These are phyloP conservation scores for Erebia epiphron DNA, from an alignment of 2,888 invertebrate species.

Conservation along the genomic window DNA sequence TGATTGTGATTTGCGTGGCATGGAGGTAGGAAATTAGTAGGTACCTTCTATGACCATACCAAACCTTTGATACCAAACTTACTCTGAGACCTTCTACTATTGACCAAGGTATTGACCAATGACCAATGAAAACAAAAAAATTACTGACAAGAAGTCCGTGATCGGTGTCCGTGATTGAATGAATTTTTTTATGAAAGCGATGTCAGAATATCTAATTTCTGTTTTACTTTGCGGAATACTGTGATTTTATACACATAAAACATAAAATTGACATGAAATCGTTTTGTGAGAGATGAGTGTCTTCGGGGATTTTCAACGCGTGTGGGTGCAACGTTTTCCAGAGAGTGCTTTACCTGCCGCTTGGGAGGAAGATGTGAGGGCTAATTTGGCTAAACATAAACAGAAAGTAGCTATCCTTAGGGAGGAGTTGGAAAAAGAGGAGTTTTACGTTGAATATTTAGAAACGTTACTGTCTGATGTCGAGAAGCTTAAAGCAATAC, in stretches of 20 bases:
- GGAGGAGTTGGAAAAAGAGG: conserved; percentile 94
- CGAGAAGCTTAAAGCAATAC: conserved; percentile 88
- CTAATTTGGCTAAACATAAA: conserved; percentile 94
- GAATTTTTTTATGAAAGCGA: conserved; percentile 54
- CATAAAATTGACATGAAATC: conserved; percentile 80
- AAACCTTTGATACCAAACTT: no score
- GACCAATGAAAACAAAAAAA: no score
- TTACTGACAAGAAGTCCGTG: neutral
- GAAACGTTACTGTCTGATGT: conserved; percentile 93
- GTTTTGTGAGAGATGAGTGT: conserved; percentile 89
- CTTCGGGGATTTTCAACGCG: conserved; percentile 94
- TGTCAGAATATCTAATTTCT: conserved; percentile 59
- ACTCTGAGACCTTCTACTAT: no score
- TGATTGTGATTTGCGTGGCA: no score
- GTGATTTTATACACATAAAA: conserved; percentile 58
- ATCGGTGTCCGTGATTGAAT: no score
- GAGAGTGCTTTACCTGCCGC: conserved; percentile 95
- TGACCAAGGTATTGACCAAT: no score
- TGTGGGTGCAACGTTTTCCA: conserved; percentile 95
- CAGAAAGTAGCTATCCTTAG: conserved; percentile 91
- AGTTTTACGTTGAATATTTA: conserved; percentile 94
- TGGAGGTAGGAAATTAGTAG: no score
- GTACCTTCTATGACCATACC: no score
- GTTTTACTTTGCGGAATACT: conserved; percentile 53
- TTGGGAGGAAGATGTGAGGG: conserved; percentile 96